Percentiles rank a stretch among this genome's conserved stretches.
Conservation (phyloP, 1,140 invertebrate species). For the Myzus persicae region DNA sequence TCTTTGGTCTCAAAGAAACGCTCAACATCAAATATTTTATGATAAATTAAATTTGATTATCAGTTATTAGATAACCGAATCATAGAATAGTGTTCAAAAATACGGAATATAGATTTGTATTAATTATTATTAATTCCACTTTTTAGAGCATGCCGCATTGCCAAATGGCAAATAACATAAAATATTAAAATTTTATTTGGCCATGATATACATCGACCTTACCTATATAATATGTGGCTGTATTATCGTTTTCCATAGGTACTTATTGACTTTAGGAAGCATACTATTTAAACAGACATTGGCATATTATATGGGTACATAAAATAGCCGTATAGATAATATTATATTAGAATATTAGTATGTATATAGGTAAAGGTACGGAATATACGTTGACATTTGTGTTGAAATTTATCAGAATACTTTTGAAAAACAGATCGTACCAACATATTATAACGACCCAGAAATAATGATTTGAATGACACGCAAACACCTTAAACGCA, state of each 20-base stretch:
- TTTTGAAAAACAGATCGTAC: neutral
- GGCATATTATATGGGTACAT: neutral
- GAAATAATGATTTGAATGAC: conserved; percentile 12
- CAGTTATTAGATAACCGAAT: neutral
- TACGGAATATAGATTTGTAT: neutral
- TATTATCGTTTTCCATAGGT: neutral
- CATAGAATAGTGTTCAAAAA: neutral
- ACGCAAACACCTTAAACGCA: neutral
- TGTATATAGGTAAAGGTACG: neutral
- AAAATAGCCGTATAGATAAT: neutral
- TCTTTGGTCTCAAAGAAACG: neutral
- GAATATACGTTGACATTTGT: neutral
- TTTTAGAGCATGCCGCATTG: too few relatives aligned
- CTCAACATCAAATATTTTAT: neutral
- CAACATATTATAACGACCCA: neutral
- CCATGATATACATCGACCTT: too few relatives aligned
- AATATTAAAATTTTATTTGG: too few relatives aligned
- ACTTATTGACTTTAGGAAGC: neutral
- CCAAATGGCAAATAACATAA: neutral
- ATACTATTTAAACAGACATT: neutral
- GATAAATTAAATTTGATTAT: neutral
- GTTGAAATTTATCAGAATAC: conserved; percentile 8
- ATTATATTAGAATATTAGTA: neutral
- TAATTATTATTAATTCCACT: neutral
- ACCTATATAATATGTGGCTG: neutral